These are phyloP conservation scores for Crax fasciolata DNA, from an alignment of 2,797 vertebrate species.

Conservation along the genomic window DNA sequence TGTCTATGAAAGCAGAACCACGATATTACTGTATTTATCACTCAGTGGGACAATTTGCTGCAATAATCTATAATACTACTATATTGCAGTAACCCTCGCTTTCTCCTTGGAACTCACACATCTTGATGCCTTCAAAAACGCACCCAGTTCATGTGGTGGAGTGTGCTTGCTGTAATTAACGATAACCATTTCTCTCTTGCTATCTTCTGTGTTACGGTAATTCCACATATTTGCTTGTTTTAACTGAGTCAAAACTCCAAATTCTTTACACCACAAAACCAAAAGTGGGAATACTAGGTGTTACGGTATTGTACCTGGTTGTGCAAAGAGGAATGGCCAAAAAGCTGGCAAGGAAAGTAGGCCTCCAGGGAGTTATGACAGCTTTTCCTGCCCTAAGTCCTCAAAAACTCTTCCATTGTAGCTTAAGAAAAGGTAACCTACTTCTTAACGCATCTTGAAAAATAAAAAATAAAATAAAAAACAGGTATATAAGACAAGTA, in stretches of 20 bases:
- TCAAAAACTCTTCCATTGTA: not conserved
- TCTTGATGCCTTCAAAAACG: not conserved
- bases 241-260: not conserved
- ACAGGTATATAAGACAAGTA: not conserved
- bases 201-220: not conserved
- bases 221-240: not conserved
- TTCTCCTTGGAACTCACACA: not conserved
- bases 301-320: not conserved
- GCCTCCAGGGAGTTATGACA: not conserved
- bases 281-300: not conserved
- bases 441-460: not conserved
- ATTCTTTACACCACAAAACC: not conserved
- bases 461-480: too few species aligned
- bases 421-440: not conserved
- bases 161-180: not conserved
- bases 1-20: not conserved
- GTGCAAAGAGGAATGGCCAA: not conserved
- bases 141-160: not conserved
- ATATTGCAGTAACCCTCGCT: not conserved
- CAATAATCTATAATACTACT: not conserved
- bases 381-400: constrained; percentile 1
- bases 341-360: not conserved
- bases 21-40: not conserved
- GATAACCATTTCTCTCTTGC: not conserved
- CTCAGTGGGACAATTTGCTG: not conserved